These are phyloP conservation scores for Pangasius macronema DNA, from an alignment of 2,797 vertebrate species.

Conservation along the genomic window DNA sequence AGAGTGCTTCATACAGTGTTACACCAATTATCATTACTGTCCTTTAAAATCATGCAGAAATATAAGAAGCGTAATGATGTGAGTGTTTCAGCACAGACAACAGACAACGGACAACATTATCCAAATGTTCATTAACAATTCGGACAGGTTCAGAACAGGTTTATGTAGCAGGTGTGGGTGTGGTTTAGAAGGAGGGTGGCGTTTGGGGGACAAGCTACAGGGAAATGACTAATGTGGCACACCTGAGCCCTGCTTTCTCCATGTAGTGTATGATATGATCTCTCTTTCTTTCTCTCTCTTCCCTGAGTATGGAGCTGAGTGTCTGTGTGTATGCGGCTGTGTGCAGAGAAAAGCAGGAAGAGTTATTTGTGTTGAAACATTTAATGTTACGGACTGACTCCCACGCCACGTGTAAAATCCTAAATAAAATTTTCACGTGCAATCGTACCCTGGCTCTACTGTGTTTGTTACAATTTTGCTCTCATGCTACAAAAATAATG, in stretches of 20 bases:
- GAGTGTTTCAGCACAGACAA: neutral
- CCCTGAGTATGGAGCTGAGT: neutral
- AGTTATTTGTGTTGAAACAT: neutral
- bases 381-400: neutral
- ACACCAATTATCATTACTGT: neutral
- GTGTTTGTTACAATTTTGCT: neutral
- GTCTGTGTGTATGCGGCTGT: neutral
- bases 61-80: neutral
- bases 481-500: neutral
- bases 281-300: neutral
- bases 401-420: no score
- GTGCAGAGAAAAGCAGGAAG: neutral
- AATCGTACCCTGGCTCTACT: neutral
- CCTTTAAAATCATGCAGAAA: conserved; percentile 7
- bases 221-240: neutral
- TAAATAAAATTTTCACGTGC: neutral
- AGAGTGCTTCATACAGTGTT: neutral
- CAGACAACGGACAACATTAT: neutral
- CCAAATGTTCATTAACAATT: neutral
- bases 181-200: neutral
- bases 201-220: no score
- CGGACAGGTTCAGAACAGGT: neutral
- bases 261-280: neutral
- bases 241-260: neutral
- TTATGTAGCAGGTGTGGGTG: neutral